These are phyloP conservation scores for Catharus bicknelli DNA, from an alignment of 2,113 vertebrate genomes.

Conservation along the genomic window DNA sequence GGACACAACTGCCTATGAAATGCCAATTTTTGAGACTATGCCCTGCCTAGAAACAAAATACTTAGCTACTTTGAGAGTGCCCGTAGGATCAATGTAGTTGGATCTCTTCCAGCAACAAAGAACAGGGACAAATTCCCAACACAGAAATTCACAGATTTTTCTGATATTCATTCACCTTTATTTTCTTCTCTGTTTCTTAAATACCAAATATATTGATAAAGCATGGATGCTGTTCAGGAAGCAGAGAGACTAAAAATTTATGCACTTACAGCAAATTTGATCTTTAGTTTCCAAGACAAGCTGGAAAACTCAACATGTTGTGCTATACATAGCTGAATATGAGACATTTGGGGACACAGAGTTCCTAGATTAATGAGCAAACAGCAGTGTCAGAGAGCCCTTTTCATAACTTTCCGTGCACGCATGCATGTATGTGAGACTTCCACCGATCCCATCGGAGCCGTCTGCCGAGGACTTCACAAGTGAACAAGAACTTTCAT, in stretches of 20 bases:
- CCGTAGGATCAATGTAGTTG: not conserved
- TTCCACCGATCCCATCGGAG: not conserved
- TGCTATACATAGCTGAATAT: not conserved
- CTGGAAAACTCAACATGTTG: not conserved
- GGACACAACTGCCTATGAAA: not conserved
- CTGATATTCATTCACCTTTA: not conserved
- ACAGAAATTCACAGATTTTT: not conserved
- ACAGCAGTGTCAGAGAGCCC: not conserved
- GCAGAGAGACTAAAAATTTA: not conserved
- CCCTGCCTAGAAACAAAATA: not conserved
- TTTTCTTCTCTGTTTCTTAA: not conserved
- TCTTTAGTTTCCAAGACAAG: not conserved
- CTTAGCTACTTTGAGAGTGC: not conserved
- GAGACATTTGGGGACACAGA: not conserved
- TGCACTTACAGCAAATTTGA: not conserved
- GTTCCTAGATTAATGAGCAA: not conserved
- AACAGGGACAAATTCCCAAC: not conserved
- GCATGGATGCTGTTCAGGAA: not conserved
- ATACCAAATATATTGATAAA: not conserved
- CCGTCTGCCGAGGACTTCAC: not conserved
- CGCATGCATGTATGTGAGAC: rapidly evolving
- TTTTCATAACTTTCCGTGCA: not conserved
- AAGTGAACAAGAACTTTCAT: not conserved
- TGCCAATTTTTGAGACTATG: not conserved
- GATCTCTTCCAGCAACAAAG: not conserved